These are phyloP conservation scores for Mya arenaria DNA, from an alignment of 1,140 invertebrate species.

Conservation along the genomic window DNA sequence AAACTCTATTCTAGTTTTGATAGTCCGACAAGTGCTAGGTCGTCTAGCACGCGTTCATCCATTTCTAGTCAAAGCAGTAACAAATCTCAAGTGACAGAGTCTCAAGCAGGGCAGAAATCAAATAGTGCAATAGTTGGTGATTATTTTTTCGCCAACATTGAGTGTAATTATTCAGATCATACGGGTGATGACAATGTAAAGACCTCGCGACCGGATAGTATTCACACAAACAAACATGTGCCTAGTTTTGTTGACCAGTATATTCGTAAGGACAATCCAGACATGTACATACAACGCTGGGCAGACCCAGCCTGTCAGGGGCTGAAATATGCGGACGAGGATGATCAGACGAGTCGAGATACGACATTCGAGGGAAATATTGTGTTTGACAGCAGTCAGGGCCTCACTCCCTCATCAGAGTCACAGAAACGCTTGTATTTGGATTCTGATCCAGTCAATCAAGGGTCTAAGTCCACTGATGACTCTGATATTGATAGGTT, in stretches of 20 bases:
- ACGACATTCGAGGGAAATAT: conserved; percentile 69
- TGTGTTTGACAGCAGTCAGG: conserved; percentile 74
- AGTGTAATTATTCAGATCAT: not conserved
- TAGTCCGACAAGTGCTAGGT: conserved; percentile 44
- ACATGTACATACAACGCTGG: conserved; percentile 74
- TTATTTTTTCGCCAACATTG: conserved; percentile 38
- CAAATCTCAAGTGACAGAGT: not conserved
- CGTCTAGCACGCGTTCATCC: not conserved
- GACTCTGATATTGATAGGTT: not conserved
- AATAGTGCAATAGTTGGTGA: conserved; percentile 43
- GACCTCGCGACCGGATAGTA: conserved; percentile 14
- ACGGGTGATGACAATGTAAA: conserved; percentile 1
- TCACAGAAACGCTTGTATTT: conserved; percentile 72
- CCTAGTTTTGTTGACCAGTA: conserved; percentile 51
- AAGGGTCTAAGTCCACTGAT: conserved; percentile 8
- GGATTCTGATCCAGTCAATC: conserved; percentile 38
- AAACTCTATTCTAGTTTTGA: conserved; percentile 19
- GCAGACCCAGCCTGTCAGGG: conserved; percentile 77
- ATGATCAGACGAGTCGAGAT: conserved; percentile 64
- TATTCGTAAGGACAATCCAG: conserved; percentile 27
- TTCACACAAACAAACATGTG: conserved; percentile 36
- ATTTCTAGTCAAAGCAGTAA: conserved; percentile 38
- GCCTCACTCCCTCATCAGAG: conserved; percentile 61
- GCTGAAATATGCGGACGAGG: conserved; percentile 81
- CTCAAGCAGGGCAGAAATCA: not conserved